These are phyloP conservation scores for Azemiops feae DNA, from an alignment of 2,113 vertebrate species.

Conservation along the genomic window DNA sequence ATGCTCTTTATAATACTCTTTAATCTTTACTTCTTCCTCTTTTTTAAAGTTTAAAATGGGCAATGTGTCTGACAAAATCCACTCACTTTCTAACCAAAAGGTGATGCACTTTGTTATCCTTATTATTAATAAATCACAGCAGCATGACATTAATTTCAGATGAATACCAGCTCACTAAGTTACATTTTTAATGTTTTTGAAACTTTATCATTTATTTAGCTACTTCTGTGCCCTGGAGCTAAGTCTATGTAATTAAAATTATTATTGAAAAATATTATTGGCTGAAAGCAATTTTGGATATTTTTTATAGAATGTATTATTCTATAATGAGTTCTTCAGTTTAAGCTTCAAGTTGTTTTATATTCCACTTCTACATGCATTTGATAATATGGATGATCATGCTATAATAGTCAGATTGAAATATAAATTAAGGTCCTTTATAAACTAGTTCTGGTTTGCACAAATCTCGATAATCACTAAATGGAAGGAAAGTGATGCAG, in stretches of 20 bases:
- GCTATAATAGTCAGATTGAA: background rate
- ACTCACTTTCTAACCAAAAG: background rate
- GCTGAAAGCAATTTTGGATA: background rate
- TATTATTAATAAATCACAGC: background rate
- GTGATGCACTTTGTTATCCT: slow-evolving; percentile 1
- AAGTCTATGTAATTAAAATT: background rate
- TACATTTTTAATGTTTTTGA: background rate
- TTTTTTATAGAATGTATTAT: background rate
- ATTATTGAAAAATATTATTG: background rate
- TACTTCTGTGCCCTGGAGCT: background rate
- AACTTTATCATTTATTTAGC: background rate
- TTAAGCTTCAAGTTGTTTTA: background rate
- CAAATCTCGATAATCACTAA: background rate
- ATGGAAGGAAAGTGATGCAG: background rate
- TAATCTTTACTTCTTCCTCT: background rate
- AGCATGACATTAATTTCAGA: background rate
- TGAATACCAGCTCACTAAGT: background rate
- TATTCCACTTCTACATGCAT: background rate
- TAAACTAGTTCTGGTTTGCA: background rate
- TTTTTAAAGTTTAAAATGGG: background rate
- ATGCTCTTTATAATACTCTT: background rate
- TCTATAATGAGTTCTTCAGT: background rate
- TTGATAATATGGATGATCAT: background rate
- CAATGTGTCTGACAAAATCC: background rate
- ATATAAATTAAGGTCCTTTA: background rate